Conservation (phyloP, 2,888 invertebrate species). For the Halocaridina rubra region DNA sequence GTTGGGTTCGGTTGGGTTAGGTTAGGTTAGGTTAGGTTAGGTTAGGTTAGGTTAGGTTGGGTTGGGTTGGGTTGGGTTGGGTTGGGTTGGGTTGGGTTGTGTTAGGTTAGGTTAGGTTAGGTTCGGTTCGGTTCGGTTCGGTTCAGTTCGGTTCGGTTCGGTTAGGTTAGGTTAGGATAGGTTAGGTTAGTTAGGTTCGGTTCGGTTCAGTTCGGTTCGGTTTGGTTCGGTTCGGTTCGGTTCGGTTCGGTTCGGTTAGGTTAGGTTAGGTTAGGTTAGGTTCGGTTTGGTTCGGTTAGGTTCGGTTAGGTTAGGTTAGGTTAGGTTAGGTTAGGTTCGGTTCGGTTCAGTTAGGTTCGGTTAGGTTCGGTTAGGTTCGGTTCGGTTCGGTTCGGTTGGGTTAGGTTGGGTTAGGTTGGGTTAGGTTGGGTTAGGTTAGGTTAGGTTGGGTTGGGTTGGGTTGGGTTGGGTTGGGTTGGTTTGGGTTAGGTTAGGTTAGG, state of each 20-base stretch:
- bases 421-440: conserved; percentile 43
- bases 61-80: conserved; percentile 53
- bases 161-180: too few species aligned
- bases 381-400: conserved; percentile 50
- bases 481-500: too few species aligned
- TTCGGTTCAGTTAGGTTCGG: too few species aligned
- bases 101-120: too few species aligned
- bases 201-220: conserved; percentile 44
- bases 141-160: conserved; percentile 42
- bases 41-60: conserved; percentile 46
- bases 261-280: too few species aligned
- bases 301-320: too few species aligned
- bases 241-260: conserved; percentile 51
- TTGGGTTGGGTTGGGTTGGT: conserved; percentile 46
- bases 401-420: conserved; percentile 41
- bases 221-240: conserved; percentile 54
- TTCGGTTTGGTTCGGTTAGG: too few species aligned
- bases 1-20: conserved; percentile 51
- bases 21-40: conserved; percentile 51
- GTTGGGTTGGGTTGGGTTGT: too few species aligned
- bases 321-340: too few species aligned
- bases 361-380: too few species aligned
- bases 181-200: conserved; percentile 33
- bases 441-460: conserved; percentile 47
- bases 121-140: conserved; percentile 54